These are phyloP conservation scores for Polymixis lichenea DNA, from an alignment of 2,888 invertebrate species.

Conservation along the genomic window DNA sequence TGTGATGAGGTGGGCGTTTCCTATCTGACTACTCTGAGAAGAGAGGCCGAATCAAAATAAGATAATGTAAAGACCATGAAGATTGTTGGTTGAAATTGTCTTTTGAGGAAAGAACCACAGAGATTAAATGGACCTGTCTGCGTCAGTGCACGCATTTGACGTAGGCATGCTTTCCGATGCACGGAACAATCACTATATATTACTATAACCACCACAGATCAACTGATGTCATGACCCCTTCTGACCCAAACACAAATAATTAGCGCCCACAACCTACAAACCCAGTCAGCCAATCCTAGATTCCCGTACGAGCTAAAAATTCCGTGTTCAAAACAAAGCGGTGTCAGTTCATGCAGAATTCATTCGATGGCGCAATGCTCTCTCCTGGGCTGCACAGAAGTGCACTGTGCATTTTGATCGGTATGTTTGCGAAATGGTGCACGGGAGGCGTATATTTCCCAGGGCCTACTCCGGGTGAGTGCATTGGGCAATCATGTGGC, in stretches of 20 bases:
- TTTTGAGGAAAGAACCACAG: too few relatives aligned
- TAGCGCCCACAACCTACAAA: neutral
- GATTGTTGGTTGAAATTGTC: too few relatives aligned
- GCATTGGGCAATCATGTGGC: constrained; percentile 16
- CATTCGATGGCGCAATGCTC: constrained; percentile 72
- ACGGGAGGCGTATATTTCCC: constrained; percentile 14
- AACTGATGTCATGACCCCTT: neutral
- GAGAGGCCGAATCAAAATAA: too few relatives aligned
- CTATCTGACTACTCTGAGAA: too few relatives aligned
- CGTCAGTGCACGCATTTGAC: too few relatives aligned
- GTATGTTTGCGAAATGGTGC: constrained; percentile 54
- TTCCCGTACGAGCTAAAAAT: constrained; percentile 63
- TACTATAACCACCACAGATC: neutral
- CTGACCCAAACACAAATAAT: neutral
- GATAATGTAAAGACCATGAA: too few relatives aligned
- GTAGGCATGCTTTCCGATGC: neutral
- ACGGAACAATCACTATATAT: neutral
- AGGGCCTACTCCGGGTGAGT: constrained; percentile 42
- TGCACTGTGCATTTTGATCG: constrained; percentile 68
- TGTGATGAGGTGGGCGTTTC: too few relatives aligned
- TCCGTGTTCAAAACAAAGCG: constrained; percentile 62
- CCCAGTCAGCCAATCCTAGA: neutral
- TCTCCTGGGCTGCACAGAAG: constrained; percentile 60
- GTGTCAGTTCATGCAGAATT: constrained; percentile 70
- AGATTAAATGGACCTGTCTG: too few relatives aligned